Evolutionary conservation across 2,113 vertebrate species (phyloP).

Genomic region (Plestiodon gilberti): DNA sequence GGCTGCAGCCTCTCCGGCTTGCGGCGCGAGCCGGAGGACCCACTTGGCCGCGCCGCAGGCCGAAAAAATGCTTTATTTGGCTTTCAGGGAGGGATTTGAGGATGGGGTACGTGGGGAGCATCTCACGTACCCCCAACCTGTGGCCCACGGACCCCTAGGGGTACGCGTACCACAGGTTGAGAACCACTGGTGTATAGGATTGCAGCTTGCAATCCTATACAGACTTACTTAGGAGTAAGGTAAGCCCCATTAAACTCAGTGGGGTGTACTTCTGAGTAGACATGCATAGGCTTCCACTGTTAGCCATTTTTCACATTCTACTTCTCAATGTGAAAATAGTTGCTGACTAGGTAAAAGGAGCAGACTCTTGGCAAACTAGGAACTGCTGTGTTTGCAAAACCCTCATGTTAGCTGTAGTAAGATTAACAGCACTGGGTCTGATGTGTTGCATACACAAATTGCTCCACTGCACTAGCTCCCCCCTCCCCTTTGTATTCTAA

Average conservation of each 20-base stretch:
- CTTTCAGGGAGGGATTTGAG: too few relatives aligned
- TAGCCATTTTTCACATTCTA: fast-evolving
- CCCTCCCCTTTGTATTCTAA: constrained; percentile 48
- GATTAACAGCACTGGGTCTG: not conserved
- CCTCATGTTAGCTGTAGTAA: not conserved
- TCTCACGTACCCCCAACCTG: too few relatives aligned
- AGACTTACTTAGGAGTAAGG: not conserved
- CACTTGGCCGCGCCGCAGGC: too few relatives aligned
- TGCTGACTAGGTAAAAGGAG: not conserved
- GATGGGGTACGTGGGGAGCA: too few relatives aligned
- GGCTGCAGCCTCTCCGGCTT: too few relatives aligned
- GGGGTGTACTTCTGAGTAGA: not conserved
- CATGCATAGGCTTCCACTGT: not conserved
- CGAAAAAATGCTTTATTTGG: too few relatives aligned
- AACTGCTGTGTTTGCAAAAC: not conserved
- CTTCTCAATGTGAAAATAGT: not conserved
- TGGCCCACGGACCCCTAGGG: too few relatives aligned
- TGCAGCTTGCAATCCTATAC: too few relatives aligned
- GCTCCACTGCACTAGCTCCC: not conserved
- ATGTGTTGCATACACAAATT: not conserved
- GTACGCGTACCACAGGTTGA: too few relatives aligned
- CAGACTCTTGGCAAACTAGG: not conserved
- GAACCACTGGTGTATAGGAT: too few relatives aligned
- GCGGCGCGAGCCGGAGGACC: too few relatives aligned
- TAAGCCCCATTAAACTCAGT: not conserved